Base-by-base conservation (phyloP, 1,140 invertebrate species). In the Drosophila athabasca region DNA sequence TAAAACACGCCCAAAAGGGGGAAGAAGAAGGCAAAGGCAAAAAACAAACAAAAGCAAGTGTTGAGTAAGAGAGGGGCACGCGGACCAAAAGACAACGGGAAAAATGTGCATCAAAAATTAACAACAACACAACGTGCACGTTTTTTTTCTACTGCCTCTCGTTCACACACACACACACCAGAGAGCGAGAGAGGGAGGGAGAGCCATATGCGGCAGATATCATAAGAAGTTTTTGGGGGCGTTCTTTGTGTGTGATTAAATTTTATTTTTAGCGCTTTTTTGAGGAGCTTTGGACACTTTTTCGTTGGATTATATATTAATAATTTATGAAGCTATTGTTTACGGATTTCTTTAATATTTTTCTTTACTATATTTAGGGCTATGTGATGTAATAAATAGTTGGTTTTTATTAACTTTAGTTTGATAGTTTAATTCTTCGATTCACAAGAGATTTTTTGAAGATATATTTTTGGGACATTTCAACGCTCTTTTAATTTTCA, bases 61-160 rank as follows among this genome's bases (percentile, higher is more conserved):
- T 73, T 82, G 62, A 62, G 68, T 65, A 82, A 81, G 54, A 39
- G 35, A 39, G 35, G 11, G 35, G 11, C 17, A 19, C 17, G 17
- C 39, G 19, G 43, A 62, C 35, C 35, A 70, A 51, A 70, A 75
- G 62, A 22, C 55, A 72, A 62, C 68, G 75, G 52, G 62, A 60
- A 71, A 75, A 79, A 74, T 59, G 58, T 79, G 53, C 49, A 75
- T 83, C 29, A 19, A 15, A 69, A 50, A 35, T 59, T 41, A 68
- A 53, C 26, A 44, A 53, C 26, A 44, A 31, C 29, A 71, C 31
- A 51, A 45, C 19, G 58, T 51, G 64, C 52, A 67, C 39, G 43
- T 69, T 69, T 58, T 45, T 65, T 52, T 58, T 45, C 51, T 45
- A 45, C 67, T 35, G 13, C 51, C 44, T 55, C 39, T 51, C 26